A percentile compares a stretch with the other conserved stretches of the same genome.
Conservation (phyloP, 2,888 invertebrate species). For the Orchestes rusci region DNA sequence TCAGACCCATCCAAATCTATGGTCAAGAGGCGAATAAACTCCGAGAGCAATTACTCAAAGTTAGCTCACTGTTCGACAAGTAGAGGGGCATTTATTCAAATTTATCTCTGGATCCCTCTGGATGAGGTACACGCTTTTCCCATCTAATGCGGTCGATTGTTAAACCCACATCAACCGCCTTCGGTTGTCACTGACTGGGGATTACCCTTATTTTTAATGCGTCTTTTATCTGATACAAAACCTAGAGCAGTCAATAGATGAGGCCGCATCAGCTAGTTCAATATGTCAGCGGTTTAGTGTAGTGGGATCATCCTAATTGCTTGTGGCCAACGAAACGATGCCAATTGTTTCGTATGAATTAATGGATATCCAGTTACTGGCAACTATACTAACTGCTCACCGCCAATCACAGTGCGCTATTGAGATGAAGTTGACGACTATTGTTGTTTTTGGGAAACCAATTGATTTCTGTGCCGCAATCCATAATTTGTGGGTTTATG, state of each 20-base stretch:
- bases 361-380: constrained; percentile 19
- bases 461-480: neutral
- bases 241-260: constrained; percentile 17
- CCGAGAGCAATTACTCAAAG: too few species aligned
- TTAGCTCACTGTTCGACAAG: constrained; percentile 4
- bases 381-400: constrained; percentile 14
- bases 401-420: constrained; percentile 13
- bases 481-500: too few species aligned
- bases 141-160: constrained; percentile 15
- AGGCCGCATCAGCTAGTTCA: constrained; percentile 18
- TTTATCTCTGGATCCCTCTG: constrained; percentile 7
- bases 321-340: constrained; percentile 20
- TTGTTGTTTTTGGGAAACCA: neutral
- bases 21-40: too few species aligned
- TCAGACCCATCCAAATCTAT: too few species aligned
- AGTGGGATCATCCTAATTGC: constrained; percentile 21
- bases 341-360: constrained; percentile 23
- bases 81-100: constrained; percentile 9
- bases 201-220: too few species aligned
- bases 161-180: constrained; percentile 15
- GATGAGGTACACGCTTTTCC: constrained; percentile 14
- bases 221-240: too few species aligned
- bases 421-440: constrained; percentile 3
- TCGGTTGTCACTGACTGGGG: constrained; percentile 8
- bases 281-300: constrained; percentile 17